phyloP scores from a whole-genome alignment of 2,888 invertebrate species.

The Diarsia brunnea region DNA sequence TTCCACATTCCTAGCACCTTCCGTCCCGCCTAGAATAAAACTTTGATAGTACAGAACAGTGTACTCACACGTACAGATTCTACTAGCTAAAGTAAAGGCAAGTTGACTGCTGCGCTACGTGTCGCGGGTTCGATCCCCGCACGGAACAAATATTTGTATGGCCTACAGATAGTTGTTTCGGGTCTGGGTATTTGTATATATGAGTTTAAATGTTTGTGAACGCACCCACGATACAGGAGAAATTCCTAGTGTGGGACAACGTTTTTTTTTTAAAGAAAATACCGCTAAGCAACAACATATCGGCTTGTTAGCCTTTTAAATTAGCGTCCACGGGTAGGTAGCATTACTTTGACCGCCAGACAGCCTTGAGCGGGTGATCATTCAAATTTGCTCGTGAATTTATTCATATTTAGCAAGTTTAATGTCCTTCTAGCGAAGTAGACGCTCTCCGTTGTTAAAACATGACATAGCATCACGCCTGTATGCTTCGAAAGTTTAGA shows the following conservation, averaged over 20 bases:
- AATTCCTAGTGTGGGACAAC: no score
- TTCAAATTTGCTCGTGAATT: conserved; percentile 25
- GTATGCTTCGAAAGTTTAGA: no score
- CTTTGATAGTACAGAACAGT: conserved; percentile 1
- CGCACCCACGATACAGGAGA: no score
- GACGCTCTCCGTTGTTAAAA: not conserved
- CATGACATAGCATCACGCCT: no score
- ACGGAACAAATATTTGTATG: no score
- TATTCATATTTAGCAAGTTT: conserved; percentile 25
- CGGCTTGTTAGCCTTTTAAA: conserved; percentile 9
- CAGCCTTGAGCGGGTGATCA: conserved; percentile 32
- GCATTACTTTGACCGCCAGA: conserved; percentile 26
- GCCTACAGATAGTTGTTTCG: no score
- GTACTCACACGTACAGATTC: not conserved
- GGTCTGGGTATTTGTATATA: no score
- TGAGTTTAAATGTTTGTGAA: no score
- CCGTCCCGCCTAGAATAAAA: not conserved
- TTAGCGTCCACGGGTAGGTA: conserved; percentile 17
- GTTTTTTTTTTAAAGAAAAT: no score
- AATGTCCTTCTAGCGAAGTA: not conserved
- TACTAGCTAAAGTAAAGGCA: not conserved
- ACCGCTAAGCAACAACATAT: not conserved
- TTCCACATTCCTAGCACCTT: not conserved
- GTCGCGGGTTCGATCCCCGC: no score
- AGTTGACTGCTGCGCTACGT: not conserved